phyloP scores from a whole-genome alignment of 2,888 invertebrate genomes.

The Lasius platythorax region DNA sequence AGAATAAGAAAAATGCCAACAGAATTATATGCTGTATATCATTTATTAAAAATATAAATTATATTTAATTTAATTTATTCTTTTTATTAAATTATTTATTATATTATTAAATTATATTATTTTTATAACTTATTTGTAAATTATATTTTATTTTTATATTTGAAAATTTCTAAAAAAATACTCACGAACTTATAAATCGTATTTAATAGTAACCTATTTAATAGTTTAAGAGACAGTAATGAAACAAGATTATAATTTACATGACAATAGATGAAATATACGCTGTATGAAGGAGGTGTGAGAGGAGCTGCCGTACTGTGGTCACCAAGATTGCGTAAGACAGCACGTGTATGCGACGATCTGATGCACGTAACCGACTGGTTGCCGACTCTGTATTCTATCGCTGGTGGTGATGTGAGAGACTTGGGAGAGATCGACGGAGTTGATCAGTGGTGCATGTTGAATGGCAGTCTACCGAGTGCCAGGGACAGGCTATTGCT shows the following conservation, averaged over 20 bases:
- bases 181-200: background rate
- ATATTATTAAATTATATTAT: background rate
- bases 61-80: background rate
- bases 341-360: slow-evolving; percentile 88
- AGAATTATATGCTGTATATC: background rate
- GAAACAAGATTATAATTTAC: slow-evolving; percentile 9
- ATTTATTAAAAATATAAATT: background rate
- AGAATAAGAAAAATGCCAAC: background rate
- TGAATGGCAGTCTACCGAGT: slow-evolving; percentile 83
- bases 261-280: slow-evolving; percentile 88
- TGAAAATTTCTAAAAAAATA: slow-evolving; percentile 6
- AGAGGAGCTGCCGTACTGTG: slow-evolving; percentile 89
- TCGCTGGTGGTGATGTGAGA: slow-evolving; percentile 87
- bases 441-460: slow-evolving; percentile 86
- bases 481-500: slow-evolving; percentile 86
- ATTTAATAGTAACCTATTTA: background rate
- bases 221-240: slow-evolving; percentile 11
- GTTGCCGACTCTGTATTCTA: slow-evolving; percentile 90
- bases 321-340: slow-evolving; percentile 88
- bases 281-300: slow-evolving; percentile 91
- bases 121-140: background rate
- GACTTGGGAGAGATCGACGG: slow-evolving; percentile 86
- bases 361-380: slow-evolving; percentile 91
- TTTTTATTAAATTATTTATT: too few species aligned
- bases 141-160: background rate